Evolutionary conservation across 2,888 invertebrate genomes (phyloP).

Genomic region (Micoletzkya japonica): DNA sequence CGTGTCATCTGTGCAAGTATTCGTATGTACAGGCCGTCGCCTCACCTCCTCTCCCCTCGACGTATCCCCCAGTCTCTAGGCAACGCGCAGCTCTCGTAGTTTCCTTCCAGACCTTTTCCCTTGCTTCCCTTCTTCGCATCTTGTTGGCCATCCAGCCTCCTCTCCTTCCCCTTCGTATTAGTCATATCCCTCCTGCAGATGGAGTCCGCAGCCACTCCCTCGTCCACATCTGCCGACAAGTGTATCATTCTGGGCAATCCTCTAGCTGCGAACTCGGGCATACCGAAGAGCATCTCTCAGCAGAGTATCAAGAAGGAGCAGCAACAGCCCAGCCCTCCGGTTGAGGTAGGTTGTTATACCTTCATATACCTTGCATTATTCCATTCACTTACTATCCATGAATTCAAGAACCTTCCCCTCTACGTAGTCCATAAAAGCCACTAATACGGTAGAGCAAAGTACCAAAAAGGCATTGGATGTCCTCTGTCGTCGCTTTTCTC

Average conservation of each 20-base stretch:
- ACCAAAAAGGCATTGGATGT: too few relatives aligned
- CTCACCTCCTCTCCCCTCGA: not conserved
- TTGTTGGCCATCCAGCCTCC: too few relatives aligned
- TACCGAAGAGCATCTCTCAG: conserved; percentile 26
- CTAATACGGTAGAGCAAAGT: too few relatives aligned
- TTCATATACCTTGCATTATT: too few relatives aligned
- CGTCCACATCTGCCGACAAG: conserved; percentile 13
- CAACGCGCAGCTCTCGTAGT: too few relatives aligned
- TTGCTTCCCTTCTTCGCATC: too few relatives aligned
- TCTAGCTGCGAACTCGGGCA: conserved; percentile 17
- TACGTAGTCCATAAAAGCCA: too few relatives aligned
- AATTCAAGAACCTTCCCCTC: too few relatives aligned
- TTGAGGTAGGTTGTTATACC: too few relatives aligned
- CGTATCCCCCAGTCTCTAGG: not conserved
- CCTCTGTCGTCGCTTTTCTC: too few relatives aligned
- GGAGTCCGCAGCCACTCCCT: conserved; percentile 6
- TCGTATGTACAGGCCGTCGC: not conserved
- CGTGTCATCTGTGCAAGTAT: not conserved
- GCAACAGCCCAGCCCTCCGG: not conserved
- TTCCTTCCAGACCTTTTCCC: too few relatives aligned
- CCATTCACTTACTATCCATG: too few relatives aligned
- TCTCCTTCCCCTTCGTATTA: not conserved
- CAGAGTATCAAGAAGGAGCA: conserved; percentile 25
- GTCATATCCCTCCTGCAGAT: not conserved
- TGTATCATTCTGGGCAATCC: conserved; percentile 25